Evolutionary conservation across 2,797 vertebrate species (phyloP), one percentile per base, ranked within the genome.

Genomic region (Lithobates sylvaticus): DNA sequence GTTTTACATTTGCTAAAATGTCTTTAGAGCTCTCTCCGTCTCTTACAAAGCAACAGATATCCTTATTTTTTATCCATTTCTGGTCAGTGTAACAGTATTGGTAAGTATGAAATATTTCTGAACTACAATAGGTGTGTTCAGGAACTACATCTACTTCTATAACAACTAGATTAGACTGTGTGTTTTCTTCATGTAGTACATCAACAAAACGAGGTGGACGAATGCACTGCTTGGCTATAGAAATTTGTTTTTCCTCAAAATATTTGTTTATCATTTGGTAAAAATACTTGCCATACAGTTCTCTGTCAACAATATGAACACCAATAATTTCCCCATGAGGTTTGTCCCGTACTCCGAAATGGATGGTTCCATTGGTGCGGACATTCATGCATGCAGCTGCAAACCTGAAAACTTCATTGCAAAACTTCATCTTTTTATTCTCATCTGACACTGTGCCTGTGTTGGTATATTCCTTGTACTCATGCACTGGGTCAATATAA

Each of bases 81-180:
- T 90, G 64, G 29, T 78, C 70, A 27, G 71, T 12, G 79, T 0
- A 64, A 0, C 3, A 69, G 0, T 91, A 90, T 64, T 67, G 88
- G 0, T 42, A 71, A 73, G 89, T 91, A 68, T 50, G 89, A 89
- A 96, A 96, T 88, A 90, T 76, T 13, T 86, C 91, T 5, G 92
- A 76, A 54, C 85, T 80, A 83, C 95, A 96, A 27, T 88, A 42
- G 44, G 75, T 73, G 72, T 92, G 73, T 39, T 84, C 89, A 88
- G 96, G 93, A 84, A 96, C 87, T n/a, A 96, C 76, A 88, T 96
- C 94, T 29, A 96, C 91, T 89, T 96, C 95, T 88, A 96, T 94
- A 23, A 96, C 92, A 91, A 92, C 95, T 58, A 13, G 92, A 61
- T 93, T 84, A 36, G 90, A 93, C 54, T 61, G 13, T 65, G 89